Evolutionary conservation across 1,140 invertebrate genomes (phyloP).

Genomic region (Tribolium castaneum): DNA sequence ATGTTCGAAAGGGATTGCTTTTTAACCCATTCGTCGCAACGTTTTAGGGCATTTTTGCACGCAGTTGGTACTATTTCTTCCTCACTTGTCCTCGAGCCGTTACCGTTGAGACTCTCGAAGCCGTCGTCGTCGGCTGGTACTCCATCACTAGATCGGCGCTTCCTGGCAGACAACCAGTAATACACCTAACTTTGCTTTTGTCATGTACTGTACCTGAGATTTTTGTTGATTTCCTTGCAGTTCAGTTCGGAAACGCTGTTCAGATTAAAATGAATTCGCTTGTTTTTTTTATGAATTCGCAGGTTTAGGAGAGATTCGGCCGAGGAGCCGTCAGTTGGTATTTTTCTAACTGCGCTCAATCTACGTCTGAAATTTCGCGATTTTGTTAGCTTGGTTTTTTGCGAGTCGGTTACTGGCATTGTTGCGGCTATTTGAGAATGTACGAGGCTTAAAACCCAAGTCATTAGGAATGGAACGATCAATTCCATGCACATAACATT

Average conservation of each 20-base stretch:
- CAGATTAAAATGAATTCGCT: constrained; percentile 13
- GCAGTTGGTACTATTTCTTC: constrained; percentile 47
- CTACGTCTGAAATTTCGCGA: constrained; percentile 40
- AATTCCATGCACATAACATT: constrained; percentile 72
- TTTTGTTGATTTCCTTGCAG: constrained; percentile 2
- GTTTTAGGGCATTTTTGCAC: constrained; percentile 47
- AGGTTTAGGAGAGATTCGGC: constrained; percentile 1
- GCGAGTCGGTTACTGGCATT: constrained; percentile 64
- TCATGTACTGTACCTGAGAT: not conserved
- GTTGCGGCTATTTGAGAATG: constrained; percentile 93
- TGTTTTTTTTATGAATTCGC: constrained; percentile 1
- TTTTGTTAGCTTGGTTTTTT: constrained; percentile 25
- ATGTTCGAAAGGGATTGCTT: constrained; percentile 44
- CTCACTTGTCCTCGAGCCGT: constrained; percentile 76
- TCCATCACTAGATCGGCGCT: not conserved
- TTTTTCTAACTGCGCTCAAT: constrained; percentile 25
- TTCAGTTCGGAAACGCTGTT: not conserved
- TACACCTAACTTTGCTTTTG: not conserved
- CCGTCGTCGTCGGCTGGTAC: constrained; percentile 77
- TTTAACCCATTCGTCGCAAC: constrained; percentile 63
- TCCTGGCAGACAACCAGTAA: not conserved
- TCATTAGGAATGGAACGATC: constrained; percentile 82
- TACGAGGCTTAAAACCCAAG: constrained; percentile 84
- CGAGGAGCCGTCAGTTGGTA: constrained; percentile 8
- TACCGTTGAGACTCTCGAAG: constrained; percentile 87